Evolutionary conservation across 2,113 vertebrate genomes (phyloP), one percentile per base, ranked within the genome.

Genomic region (Oostethus manadensis): DNA sequence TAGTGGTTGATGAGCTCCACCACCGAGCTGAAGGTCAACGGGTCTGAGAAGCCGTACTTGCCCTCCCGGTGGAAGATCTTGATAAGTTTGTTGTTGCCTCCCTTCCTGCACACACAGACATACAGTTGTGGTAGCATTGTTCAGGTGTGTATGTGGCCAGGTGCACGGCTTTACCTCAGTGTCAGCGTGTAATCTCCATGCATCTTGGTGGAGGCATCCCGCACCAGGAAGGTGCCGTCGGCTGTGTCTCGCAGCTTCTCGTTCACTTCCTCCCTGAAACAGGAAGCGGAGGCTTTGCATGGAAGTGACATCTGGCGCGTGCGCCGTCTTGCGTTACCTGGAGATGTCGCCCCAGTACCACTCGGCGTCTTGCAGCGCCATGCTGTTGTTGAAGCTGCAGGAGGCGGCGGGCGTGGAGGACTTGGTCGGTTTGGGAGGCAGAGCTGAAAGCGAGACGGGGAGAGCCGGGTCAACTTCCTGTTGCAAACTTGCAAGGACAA

Each of bases 291-390:
- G 18, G n/a, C 9, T 5, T 29, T 7, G 15, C 23, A 26, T 42
- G 7, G 11, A 35, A 6, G 4, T 1, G 13, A 10, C n/a, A 2
- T 6, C n/a, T n/a, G n/a, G n/a, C n/a, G 29, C 23, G 40, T 29
- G 33, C 13, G 49, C 2, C 1, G 6, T 1, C 6, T 3, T 46
- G 11, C 6, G 4, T 76, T 73, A 85, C 83, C 84, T 98, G 76
- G 96, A 98, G 77, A 99, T 99, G 88, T 99, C 97, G 58, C 95
- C 96, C 97, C 97, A 99, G 93, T 98, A 99, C 96, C 96, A 98
- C 86, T 99, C 97, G 4, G 96, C 94, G 50, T 99, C 97, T 88
- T 97, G 94, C 74, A 99, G 91, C 69, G 93, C 91, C 88, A 96
- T 98, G 68, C 91, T 97, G 92, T 95, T 97, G 90, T 96, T 98